A percentile compares a stretch with the other conserved stretches of the same genome.
Evolutionary conservation across 92 coral and sea anemone species (phyloP).

Genomic region (Phymanthus crucifer): DNA sequence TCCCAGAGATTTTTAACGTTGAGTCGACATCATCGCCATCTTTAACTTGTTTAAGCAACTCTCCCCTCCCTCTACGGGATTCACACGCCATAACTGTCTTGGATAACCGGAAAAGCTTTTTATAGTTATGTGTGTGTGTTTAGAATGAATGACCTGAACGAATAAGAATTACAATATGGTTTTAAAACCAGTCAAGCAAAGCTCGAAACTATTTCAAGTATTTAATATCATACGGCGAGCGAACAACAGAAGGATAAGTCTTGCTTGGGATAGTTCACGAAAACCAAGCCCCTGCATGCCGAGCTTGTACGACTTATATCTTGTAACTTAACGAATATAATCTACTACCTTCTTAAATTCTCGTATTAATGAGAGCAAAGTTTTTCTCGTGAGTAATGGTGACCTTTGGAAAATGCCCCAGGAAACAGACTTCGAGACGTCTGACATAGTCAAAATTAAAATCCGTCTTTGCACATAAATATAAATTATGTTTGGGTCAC

Average conservation of each 20-base stretch:
- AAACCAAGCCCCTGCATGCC: background rate
- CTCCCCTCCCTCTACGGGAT: background rate
- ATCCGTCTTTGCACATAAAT: background rate
- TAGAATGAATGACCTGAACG: constrained; percentile 2
- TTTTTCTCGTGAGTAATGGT: background rate
- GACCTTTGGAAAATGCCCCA: background rate
- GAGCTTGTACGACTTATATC: background rate
- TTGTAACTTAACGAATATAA: background rate
- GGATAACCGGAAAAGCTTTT: background rate
- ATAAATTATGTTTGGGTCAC: background rate
- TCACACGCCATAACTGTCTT: background rate
- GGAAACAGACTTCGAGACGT: background rate
- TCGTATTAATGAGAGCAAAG: background rate
- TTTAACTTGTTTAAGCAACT: background rate
- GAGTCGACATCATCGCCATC: background rate
- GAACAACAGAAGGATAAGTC: background rate
- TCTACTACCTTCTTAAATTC: background rate
- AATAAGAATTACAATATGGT: background rate
- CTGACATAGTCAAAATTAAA: background rate
- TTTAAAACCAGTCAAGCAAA: background rate
- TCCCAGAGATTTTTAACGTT: background rate
- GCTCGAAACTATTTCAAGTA: background rate
- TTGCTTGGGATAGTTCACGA: background rate
- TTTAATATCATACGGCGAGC: background rate
- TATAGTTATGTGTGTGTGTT: background rate